Conservation (phyloP, 2,113 vertebrate species). For the human (Homo sapiens) region GRCh38 chr1:26365001-26365500, state of each 20-base stretch:
- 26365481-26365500: background rate
- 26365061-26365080: background rate
- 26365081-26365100: background rate
- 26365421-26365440: background rate
- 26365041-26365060: background rate
- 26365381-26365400: background rate
- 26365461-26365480: background rate
- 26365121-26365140: background rate
- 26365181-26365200: background rate
- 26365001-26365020: constrained; percentile 29
- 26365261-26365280: constrained; percentile 15
- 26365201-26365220: background rate
- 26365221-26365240: constrained; percentile 48
- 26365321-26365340: background rate
- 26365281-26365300: background rate
- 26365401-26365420: background rate
- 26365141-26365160: constrained; percentile 32
- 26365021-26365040: background rate
- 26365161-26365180: background rate
- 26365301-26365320: background rate
- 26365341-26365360: background rate
- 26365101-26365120: background rate
- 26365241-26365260: background rate
- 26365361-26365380: background rate
- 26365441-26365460: background rate